phyloP scores from a whole-genome alignment of 2,113 vertebrate species.

The Malurus cyaneus region DNA sequence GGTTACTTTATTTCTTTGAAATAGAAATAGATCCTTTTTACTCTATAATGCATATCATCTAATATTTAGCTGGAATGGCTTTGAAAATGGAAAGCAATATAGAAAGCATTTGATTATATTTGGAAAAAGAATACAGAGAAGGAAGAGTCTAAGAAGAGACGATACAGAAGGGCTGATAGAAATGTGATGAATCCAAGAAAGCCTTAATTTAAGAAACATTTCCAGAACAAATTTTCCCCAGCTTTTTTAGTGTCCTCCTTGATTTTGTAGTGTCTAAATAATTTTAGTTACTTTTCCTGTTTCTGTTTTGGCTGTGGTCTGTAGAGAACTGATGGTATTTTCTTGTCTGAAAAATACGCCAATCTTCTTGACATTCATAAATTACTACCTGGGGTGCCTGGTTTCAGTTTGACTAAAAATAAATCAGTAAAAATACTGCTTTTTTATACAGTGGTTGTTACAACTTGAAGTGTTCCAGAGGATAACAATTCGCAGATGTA shows the following conservation, averaged over 20 bases:
- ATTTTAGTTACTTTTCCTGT: conserved; percentile 17
- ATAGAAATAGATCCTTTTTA: background rate
- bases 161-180: background rate
- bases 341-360: conserved; percentile 31
- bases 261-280: background rate
- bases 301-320: conserved; percentile 40
- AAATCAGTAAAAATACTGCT: conserved; percentile 32
- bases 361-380: conserved; percentile 41
- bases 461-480: conserved; percentile 1
- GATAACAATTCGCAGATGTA: conserved; percentile 30
- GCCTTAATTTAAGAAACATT: background rate
- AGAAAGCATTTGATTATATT: background rate
- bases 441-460: conserved; percentile 7
- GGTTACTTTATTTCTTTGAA: background rate
- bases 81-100: background rate
- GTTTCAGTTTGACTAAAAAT: conserved; percentile 53
- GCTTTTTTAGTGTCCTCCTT: background rate
- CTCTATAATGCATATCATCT: background rate
- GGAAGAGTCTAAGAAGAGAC: background rate
- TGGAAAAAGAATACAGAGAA: background rate
- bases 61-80: background rate
- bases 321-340: conserved; percentile 9
- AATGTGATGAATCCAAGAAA: background rate
- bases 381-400: conserved; percentile 46
- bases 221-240: background rate